Base-by-base conservation (phyloP, 2,888 invertebrate species). In the Andrena minutula region DNA sequence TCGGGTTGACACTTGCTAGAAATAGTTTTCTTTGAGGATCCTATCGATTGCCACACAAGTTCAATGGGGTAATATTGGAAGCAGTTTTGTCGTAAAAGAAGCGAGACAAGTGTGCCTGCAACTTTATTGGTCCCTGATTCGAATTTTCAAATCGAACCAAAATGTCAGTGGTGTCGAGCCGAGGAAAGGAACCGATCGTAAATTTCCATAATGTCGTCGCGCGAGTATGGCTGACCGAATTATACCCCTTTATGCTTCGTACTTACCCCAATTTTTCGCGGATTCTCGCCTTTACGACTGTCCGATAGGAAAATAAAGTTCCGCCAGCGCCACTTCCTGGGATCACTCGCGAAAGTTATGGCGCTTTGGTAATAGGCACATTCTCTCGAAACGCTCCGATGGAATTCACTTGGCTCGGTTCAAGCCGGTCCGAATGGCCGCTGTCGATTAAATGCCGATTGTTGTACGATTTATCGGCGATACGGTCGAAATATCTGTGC, bases 251-350 rank as follows among this genome's bases (percentile, higher is more conserved):
- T 61, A 26, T 30, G 20, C n/a, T 32, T 47, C 53, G 35, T 35
- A 47, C 51, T 72, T 72, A 79, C 8, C 70, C 53, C 47, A 61
- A 80, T 79, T 80, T 61, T 23, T 61, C 51, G 12, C 6, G 23
- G 1, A 20, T 53, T 53, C 26, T 10, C 28, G n/a, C 16, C 20
- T 30, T 41, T 30, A 30, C 47, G 20, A n/a, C 12, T 6, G 23
- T 7, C n/a, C 41, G 30, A 47, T 53, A 3, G 66, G 35, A 47
- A 63, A 53, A 56, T 60, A 60, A 35, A 65, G n/a, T 64, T 30
- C 28, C 28, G 2, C 23, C 28, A 41, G 51, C 66, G 23, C 30
- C 20, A 35, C 12, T 68, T 47, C 8, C 4, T 16, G 26, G 26
- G 49, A 73, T n/a, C 70, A 23, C 23, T 16, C 10, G 4, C 5